Conservation (phyloP, 2,797 vertebrate species). For the Apogon talboti region DNA sequence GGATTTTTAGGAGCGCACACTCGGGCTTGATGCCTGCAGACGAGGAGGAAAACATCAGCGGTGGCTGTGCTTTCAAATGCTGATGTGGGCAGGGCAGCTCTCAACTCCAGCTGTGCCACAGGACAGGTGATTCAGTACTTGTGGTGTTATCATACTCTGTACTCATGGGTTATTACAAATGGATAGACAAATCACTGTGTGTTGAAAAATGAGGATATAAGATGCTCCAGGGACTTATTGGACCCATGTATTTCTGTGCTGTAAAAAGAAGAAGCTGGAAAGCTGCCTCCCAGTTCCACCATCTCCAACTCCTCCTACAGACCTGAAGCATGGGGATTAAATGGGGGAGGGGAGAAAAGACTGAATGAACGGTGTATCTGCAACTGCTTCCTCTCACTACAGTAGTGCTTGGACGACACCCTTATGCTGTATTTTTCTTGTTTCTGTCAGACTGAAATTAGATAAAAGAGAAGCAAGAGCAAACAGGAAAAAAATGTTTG, state of each 20-base stretch:
- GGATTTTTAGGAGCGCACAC: constrained; percentile 66
- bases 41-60: constrained; percentile 42
- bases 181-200: constrained; percentile 13
- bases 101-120: constrained; percentile 61
- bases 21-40: constrained; percentile 62
- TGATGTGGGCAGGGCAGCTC: constrained; percentile 54
- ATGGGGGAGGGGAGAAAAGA: constrained; percentile 79
- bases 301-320: constrained; percentile 70
- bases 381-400: constrained; percentile 75
- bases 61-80: constrained; percentile 38
- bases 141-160: constrained; percentile 43
- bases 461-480: constrained; percentile 12
- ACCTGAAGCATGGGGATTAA: constrained; percentile 75
- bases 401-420: constrained; percentile 69
- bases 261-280: constrained; percentile 32
- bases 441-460: constrained; percentile 17
- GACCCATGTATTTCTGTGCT: constrained; percentile 17
- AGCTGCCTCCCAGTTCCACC: constrained; percentile 49
- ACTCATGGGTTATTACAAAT: constrained; percentile 26
- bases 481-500: constrained; percentile 4
- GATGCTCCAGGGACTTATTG: constrained; percentile 1
- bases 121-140: constrained; percentile 61
- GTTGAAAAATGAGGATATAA: constrained; percentile 17
- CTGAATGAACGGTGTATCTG: constrained; percentile 77
- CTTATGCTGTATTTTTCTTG: constrained; percentile 43